Base-by-base conservation (phyloP, 1,140 invertebrate genomes). In the Bactericera cockerelli region DNA sequence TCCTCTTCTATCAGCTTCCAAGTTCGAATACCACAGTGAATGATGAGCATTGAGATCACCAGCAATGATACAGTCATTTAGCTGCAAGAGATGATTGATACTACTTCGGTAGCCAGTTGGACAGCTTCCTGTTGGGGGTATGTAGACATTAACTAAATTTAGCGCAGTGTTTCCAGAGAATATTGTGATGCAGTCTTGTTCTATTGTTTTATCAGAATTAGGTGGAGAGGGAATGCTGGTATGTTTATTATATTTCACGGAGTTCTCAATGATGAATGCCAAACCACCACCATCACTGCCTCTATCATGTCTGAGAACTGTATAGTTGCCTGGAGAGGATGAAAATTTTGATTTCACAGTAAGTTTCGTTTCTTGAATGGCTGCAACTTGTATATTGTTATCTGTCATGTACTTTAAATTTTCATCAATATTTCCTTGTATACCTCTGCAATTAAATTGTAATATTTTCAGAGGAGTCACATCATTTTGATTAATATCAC, bases 201-300 rank as follows among this genome's bases (percentile, higher is more conserved):
- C n/a, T n/a, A n/a, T n/a, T n/a, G n/a, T n/a, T n/a, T n/a, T n/a
- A n/a, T n/a, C n/a, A n/a, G n/a, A n/a, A n/a, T n/a, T n/a, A n/a
- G n/a, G n/a, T n/a, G n/a, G n/a, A n/a, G n/a, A n/a, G n/a, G n/a
- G n/a, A n/a, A n/a, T n/a, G n/a, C n/a, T n/a, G n/a, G n/a, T n/a
- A n/a, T n/a, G n/a, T n/a, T n/a, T n/a, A 11, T 36, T 36, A 36
- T 36, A 36, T 36, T 90, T 82, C 65, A 36, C 33, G 33, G 33
- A 36, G 10, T 36, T 36, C 16, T 36, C 33, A 16, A 36, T 36
- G 10, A 36, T 36, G 33, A 36, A 36, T 36, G 33, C 33, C 33
- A 36, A 16, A 16, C 33, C 33, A 36, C 33, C 33, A 10, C 33
- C 33, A 11, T 36, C 33, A 36, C 16, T 36, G 10, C 16, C 16